phyloP scores from a whole-genome alignment of 2,888 invertebrate species.

The Timandra comae region DNA sequence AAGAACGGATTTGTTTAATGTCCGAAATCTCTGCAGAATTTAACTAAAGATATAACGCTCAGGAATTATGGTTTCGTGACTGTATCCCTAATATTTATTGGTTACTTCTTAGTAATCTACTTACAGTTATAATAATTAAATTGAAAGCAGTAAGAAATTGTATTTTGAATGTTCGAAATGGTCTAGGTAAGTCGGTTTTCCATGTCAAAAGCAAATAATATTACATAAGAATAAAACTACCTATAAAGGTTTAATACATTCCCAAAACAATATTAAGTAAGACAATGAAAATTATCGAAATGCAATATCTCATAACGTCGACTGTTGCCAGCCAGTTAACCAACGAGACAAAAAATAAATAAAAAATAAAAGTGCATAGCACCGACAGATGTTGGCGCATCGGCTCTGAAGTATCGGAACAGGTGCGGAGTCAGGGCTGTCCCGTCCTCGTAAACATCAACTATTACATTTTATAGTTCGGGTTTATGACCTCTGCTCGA shows the following conservation, averaged over 20 bases:
- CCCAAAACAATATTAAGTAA: no score
- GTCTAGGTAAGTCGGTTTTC: no score
- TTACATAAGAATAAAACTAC: no score
- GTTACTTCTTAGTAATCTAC: no score
- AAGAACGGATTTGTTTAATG: conserved; percentile 12
- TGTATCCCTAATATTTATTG: no score
- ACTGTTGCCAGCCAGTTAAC: conserved; percentile 52
- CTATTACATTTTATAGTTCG: neutral
- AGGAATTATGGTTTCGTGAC: no score
- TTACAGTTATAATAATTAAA: no score
- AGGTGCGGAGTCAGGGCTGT: conserved; percentile 62
- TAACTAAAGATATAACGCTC: conserved; percentile 11
- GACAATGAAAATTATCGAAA: conserved; percentile 37
- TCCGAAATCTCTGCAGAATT: conserved; percentile 6
- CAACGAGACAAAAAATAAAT: conserved; percentile 31
- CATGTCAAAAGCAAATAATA: no score
- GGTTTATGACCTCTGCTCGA: no score
- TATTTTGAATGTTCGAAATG: no score
- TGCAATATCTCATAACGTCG: conserved; percentile 35
- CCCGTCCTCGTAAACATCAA: conserved; percentile 14
- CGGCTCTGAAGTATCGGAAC: conserved; percentile 56
- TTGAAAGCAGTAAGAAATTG: no score
- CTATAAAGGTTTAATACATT: no score
- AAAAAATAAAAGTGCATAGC: conserved; percentile 51
- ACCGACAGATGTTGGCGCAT: conserved; percentile 63